These are phyloP conservation scores for Agelas oroides DNA, from an alignment of 37 sponge, comb jelly and placozoan genomes.

Conservation along the genomic window DNA sequence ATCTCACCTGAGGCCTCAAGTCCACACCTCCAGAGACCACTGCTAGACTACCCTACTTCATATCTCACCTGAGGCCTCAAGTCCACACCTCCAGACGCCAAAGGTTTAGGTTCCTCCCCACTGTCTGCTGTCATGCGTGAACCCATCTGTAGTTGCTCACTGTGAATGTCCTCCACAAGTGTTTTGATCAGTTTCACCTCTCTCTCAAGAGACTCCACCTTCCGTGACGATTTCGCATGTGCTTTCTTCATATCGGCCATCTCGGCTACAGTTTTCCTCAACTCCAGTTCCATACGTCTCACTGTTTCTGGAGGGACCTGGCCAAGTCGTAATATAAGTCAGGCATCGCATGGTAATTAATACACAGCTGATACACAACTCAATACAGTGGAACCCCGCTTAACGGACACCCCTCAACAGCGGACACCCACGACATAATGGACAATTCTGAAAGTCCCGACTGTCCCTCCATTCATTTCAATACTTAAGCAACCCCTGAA, in stretches of 20 bases:
- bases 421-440: too few relatives aligned
- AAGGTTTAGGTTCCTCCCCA: not conserved
- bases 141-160: too few relatives aligned
- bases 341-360: too few relatives aligned
- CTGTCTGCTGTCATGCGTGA: not conserved
- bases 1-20: not conserved
- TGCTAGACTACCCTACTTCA: too few relatives aligned
- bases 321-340: too few relatives aligned
- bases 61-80: not conserved
- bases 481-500: too few relatives aligned
- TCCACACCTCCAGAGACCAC: not conserved
- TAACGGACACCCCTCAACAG: too few relatives aligned
- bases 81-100: not conserved
- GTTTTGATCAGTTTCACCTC: not conserved
- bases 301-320: too few relatives aligned
- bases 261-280: constrained; percentile 12
- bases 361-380: too few relatives aligned
- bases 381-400: too few relatives aligned
- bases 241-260: constrained; percentile 19
- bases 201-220: constrained; percentile 11
- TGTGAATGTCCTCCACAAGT: not conserved
- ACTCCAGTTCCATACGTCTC: not conserved
- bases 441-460: too few relatives aligned
- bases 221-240: not conserved
- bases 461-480: too few relatives aligned